These are phyloP conservation scores for Amiota minor DNA, from an alignment of 2,888 invertebrate genomes.

Conservation along the genomic window DNA sequence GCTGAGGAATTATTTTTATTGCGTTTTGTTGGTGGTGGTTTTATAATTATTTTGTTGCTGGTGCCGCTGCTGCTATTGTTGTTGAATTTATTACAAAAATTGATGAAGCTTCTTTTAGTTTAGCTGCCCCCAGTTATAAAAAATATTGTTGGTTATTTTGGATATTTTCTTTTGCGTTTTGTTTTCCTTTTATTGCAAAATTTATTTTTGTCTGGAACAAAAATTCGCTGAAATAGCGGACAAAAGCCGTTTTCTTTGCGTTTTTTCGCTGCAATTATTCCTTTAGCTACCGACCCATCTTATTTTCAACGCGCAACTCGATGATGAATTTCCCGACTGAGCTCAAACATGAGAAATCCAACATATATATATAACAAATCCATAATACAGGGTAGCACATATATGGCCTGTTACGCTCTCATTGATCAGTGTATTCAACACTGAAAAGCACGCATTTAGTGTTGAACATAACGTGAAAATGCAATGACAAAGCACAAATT, in stretches of 20 bases:
- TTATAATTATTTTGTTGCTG: constrained; percentile 32
- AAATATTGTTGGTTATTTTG: constrained; percentile 49
- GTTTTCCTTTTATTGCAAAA: constrained; percentile 32
- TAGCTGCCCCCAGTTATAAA: too few species aligned
- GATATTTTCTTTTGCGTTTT: constrained; percentile 38
- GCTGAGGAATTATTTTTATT: constrained; percentile 13
- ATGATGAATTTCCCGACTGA: constrained; percentile 72
- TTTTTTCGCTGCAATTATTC: constrained; percentile 69
- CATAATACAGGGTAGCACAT: too few species aligned
- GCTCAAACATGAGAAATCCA: constrained; percentile 3
- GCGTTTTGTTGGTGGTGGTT: constrained; percentile 29
- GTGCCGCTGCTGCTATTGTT: constrained; percentile 40
- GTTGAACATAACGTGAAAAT: too few species aligned
- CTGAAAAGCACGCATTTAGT: too few species aligned
- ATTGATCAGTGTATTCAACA: too few species aligned
- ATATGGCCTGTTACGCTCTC: too few species aligned
- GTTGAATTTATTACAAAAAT: too few species aligned
- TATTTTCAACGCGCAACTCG: constrained; percentile 65
- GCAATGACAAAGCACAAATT: too few species aligned
- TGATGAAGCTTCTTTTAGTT: too few species aligned
- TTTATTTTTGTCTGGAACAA: constrained; percentile 63
- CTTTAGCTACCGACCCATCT: constrained; percentile 73
- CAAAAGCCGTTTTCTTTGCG: constrained; percentile 74
- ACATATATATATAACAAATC: too few species aligned
- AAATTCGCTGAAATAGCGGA: constrained; percentile 78